Evolutionary conservation across 1,140 invertebrate genomes (phyloP).

Genomic region (Euura lappo): DNA sequence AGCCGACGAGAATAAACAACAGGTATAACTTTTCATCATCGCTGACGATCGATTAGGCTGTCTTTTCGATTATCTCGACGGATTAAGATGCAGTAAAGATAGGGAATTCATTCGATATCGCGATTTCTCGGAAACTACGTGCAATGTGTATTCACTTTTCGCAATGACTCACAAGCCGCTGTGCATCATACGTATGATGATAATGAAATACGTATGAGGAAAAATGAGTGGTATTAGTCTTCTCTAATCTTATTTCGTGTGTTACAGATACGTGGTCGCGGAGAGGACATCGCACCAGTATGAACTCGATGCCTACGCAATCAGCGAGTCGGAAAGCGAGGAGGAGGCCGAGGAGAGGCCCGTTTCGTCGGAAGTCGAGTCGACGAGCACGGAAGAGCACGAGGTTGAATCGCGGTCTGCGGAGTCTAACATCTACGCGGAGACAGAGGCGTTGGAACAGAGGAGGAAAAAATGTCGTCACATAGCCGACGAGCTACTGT

Average conservation of each 20-base stretch:
- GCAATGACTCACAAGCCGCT: no score
- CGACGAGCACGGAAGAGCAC: conserved; percentile 37
- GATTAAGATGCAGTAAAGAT: no score
- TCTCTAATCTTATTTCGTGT: no score
- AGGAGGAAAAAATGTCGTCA: conserved; percentile 59
- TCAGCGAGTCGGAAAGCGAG: conserved; percentile 58
- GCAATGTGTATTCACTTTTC: no score
- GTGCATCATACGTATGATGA: no score
- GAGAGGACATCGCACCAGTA: conserved; percentile 48
- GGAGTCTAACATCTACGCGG: conserved; percentile 31
- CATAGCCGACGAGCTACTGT: conserved; percentile 73
- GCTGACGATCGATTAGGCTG: no score
- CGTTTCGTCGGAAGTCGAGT: conserved; percentile 49
- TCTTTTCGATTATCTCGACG: no score
- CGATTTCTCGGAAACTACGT: no score
- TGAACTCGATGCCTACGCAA: conserved; percentile 43
- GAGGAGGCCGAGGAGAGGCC: conserved; percentile 52
- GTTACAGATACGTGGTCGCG: conserved; percentile 43
- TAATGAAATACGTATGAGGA: no score
- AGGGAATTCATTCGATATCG: no score
- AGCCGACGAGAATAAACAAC: neutral
- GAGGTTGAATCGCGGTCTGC: conserved; percentile 28
- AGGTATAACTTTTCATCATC: conserved; percentile 4
- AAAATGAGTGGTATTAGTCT: no score
- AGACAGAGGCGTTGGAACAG: conserved; percentile 35